These are phyloP conservation scores for Phalacrocorax pelagicus DNA, from an alignment of 2,113 vertebrate species.

Conservation along the genomic window DNA sequence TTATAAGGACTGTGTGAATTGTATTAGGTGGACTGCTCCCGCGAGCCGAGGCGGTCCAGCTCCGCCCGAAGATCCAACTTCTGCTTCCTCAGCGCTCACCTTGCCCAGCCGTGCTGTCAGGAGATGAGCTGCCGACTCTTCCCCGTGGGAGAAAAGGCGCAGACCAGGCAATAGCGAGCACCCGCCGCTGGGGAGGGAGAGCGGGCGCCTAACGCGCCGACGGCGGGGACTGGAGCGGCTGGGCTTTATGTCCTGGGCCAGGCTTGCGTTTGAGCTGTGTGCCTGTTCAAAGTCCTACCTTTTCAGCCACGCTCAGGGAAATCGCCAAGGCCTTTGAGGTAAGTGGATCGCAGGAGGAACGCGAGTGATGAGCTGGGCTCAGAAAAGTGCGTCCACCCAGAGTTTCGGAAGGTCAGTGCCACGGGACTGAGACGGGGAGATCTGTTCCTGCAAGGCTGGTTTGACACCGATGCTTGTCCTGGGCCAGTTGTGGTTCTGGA, in stretches of 20 bases:
- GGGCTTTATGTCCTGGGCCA: background rate
- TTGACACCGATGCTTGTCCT: background rate
- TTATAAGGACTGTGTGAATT: accelerated
- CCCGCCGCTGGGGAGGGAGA: background rate
- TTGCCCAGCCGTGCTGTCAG: background rate
- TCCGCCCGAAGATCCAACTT: accelerated
- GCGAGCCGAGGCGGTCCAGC: background rate
- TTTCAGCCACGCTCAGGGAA: background rate
- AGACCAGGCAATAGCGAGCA: accelerated
- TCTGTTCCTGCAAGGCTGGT: background rate
- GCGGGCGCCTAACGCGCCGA: accelerated
- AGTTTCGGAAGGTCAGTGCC: background rate
- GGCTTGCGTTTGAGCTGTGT: background rate
- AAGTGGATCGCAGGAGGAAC: background rate
- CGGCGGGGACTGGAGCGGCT: background rate
- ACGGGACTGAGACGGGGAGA: background rate
- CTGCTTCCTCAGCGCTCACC: background rate
- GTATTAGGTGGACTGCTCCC: background rate
- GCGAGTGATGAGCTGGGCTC: accelerated
- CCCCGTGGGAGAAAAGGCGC: accelerated
- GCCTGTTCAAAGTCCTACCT: background rate
- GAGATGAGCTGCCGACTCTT: background rate
- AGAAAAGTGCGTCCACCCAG: background rate
- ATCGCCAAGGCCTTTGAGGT: background rate
- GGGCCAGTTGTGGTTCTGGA: background rate